Conservation (phyloP, 1,140 invertebrate species). For the Nilaparvata lugens region DNA sequence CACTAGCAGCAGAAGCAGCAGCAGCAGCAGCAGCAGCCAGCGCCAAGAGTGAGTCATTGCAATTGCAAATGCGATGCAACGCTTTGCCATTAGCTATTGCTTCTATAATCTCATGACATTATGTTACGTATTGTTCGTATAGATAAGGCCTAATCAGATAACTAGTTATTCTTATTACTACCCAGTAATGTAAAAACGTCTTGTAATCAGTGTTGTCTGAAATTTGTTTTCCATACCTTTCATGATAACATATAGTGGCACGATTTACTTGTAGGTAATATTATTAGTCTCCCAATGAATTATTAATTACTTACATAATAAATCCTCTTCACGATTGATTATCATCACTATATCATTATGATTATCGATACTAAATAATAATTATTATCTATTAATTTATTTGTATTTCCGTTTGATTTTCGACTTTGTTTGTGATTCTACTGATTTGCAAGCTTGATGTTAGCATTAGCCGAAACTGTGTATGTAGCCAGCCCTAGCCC, state of each 20-base stretch:
- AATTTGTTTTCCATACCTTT: slow-evolving; percentile 5
- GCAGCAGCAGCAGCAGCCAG: slow-evolving; percentile 12
- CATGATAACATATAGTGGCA: neutral
- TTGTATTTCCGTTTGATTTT: neutral
- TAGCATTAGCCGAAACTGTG: slow-evolving; percentile 20
- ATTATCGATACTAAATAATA: neutral
- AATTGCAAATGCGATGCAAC: neutral
- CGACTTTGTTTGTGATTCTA: neutral
- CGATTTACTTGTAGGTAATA: neutral
- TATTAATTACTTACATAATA: neutral
- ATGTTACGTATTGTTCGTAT: slow-evolving; percentile 1
- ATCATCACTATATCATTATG: slow-evolving; percentile 1
- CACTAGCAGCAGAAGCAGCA: too few relatives aligned
- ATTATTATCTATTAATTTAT: neutral
- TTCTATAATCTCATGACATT: slow-evolving; percentile 16
- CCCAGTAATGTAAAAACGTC: slow-evolving; percentile 10
- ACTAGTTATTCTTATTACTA: slow-evolving; percentile 10
- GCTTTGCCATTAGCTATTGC: slow-evolving; percentile 21
- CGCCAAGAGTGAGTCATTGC: slow-evolving; percentile 24
- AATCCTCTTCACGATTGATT: neutral
- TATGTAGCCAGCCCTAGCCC: too few relatives aligned
- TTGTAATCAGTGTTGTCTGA: slow-evolving; percentile 17
- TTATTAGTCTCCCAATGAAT: too few relatives aligned
- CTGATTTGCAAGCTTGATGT: slow-evolving; percentile 3
- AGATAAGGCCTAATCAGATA: slow-evolving; percentile 15